Percentiles rank a stretch among this genome's conserved stretches.
These are phyloP conservation scores for Lagenorhynchus albirostris DNA, from an alignment of 2,113 vertebrate genomes.

Conservation along the genomic window DNA sequence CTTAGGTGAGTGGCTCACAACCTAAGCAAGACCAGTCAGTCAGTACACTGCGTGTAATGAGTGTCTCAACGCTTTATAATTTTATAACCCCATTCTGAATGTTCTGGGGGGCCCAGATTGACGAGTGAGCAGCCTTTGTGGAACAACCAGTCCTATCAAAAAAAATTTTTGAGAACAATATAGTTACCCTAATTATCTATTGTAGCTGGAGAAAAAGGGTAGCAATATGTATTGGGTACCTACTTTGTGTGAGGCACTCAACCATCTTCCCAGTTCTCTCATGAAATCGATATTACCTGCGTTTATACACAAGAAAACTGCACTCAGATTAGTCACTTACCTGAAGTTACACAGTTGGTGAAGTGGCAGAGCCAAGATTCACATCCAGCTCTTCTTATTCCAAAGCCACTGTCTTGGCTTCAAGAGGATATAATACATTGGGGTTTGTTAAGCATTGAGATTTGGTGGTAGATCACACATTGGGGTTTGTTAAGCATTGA, in stretches of 20 bases:
- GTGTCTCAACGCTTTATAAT: not conserved
- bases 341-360: not conserved
- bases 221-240: not conserved
- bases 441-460: not conserved
- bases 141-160: not conserved
- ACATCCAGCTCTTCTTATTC: not conserved
- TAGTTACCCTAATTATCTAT: not conserved
- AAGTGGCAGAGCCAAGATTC: not conserved
- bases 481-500: not conserved
- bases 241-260: not conserved
- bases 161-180: not conserved
- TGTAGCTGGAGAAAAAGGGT: not conserved
- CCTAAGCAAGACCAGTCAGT: not conserved
- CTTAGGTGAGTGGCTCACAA: conserved; percentile 78
- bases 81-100: not conserved
- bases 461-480: not conserved
- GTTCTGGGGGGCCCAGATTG: not conserved
- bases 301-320: not conserved
- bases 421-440: not conserved
- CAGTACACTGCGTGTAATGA: not conserved
- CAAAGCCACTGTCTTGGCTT: not conserved
- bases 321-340: not conserved
- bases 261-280: not conserved
- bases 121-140: not conserved
- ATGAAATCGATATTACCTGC: not conserved